Conservation (phyloP, 2,888 invertebrate genomes). For the Cantharis rustica region DNA sequence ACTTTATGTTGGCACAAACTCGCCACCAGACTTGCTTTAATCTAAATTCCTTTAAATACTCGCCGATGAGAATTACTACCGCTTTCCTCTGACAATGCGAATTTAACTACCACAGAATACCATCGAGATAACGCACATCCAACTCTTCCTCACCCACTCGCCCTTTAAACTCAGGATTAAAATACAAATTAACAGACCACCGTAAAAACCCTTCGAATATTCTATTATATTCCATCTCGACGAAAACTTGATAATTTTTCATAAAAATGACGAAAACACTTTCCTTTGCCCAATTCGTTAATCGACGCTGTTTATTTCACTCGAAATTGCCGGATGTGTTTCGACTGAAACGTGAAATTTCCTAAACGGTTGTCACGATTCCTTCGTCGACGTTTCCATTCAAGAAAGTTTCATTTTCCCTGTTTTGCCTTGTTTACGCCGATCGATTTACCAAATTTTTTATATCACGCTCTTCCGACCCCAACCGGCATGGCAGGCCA, state of each 20-base stretch:
- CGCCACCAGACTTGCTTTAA: conserved; percentile 44
- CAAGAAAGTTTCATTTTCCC: neutral
- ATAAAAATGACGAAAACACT: neutral
- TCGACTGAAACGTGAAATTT: neutral
- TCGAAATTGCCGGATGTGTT: neutral
- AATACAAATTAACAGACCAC: neutral
- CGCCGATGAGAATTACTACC: conserved; percentile 37
- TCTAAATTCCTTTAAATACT: conserved; percentile 46
- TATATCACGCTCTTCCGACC: too few species aligned
- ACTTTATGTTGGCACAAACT: conserved; percentile 42
- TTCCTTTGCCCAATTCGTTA: neutral
- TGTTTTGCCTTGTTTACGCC: neutral
- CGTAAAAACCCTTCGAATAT: neutral
- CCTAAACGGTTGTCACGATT: neutral
- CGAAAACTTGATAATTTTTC: neutral
- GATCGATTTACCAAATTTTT: neutral
- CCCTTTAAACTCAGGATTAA: neutral
- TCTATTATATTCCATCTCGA: neutral
- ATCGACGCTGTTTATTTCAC: neutral
- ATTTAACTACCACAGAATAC: conserved; percentile 23
- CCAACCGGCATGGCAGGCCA: neutral
- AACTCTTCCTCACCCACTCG: neutral
- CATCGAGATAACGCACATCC: conserved; percentile 20
- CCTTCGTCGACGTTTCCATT: neutral
- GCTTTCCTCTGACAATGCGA: conserved; percentile 23